phyloP scores from a whole-genome alignment of 2,888 invertebrate genomes.

The Oscheius myriophilus region DNA sequence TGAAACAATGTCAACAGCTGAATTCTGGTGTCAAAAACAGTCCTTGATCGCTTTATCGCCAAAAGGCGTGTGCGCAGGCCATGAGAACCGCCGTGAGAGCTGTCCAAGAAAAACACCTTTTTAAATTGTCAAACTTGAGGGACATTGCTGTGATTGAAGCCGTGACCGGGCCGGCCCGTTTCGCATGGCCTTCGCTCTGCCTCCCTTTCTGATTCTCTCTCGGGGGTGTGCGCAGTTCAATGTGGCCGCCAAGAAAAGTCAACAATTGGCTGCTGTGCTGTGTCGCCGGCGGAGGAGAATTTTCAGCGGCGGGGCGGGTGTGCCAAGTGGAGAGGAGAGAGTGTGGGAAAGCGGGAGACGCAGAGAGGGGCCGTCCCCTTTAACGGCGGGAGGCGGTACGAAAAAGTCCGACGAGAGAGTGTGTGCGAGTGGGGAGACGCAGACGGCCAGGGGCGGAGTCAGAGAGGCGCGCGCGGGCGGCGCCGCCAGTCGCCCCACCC shows the following conservation, averaged over 20 bases:
- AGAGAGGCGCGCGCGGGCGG: constrained; percentile 31
- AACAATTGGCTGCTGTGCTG: constrained; percentile 23
- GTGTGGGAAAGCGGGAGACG: not conserved
- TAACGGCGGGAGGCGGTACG: constrained; percentile 2
- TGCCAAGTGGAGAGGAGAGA: constrained; percentile 3
- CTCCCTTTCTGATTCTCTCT: constrained; percentile 1
- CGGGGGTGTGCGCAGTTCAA: constrained; percentile 15
- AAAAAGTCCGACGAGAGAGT: not conserved
- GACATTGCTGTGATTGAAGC: too few relatives aligned
- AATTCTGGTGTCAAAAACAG: too few relatives aligned
- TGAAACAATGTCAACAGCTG: too few relatives aligned
- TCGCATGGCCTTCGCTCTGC: too few relatives aligned
- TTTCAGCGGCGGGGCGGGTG: not conserved
- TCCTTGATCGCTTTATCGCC: too few relatives aligned
- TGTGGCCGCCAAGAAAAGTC: constrained; percentile 14
- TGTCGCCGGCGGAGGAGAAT: not conserved
- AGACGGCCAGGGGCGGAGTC: constrained; percentile 16
- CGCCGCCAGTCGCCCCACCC: constrained; percentile 29
- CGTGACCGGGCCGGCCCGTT: too few relatives aligned
- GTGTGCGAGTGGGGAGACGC: not conserved
- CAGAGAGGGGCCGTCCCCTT: not conserved
- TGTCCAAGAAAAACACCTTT: too few relatives aligned
- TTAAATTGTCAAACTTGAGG: too few relatives aligned
- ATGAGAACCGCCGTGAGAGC: too few relatives aligned
- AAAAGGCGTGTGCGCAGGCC: too few relatives aligned